Percentiles rank a stretch among this genome's conserved stretches.
These are phyloP conservation scores for Aegotheles bennettii DNA, from an alignment of 2,113 vertebrate genomes.

Conservation along the genomic window DNA sequence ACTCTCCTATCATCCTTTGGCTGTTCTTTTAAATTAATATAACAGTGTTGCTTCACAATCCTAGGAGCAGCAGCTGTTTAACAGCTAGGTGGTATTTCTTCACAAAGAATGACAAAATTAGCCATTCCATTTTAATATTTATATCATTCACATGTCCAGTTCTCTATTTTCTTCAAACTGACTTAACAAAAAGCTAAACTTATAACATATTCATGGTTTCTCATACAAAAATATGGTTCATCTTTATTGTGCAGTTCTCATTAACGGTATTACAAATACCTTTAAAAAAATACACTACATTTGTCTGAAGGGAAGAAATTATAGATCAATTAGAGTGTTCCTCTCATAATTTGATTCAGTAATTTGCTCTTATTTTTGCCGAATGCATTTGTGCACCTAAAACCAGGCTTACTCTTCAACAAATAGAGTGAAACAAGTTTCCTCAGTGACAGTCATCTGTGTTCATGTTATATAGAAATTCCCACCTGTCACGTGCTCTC, in stretches of 20 bases:
- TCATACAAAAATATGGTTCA: neutral
- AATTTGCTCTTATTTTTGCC: neutral
- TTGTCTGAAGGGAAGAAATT: neutral
- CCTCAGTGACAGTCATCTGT: neutral
- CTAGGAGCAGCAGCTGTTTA: neutral
- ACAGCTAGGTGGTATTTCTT: neutral
- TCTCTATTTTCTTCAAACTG: neutral
- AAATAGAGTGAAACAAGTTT: neutral
- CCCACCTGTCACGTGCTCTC: neutral
- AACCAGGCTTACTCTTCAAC: neutral
- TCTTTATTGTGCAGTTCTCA: neutral
- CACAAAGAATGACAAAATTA: neutral
- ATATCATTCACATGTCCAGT: neutral
- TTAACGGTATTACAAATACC: neutral
- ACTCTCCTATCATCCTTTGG: neutral
- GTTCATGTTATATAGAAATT: neutral
- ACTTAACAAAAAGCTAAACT: neutral
- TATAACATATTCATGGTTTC: neutral
- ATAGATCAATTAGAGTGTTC: neutral
- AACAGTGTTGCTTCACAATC: neutral
- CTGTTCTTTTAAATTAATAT: neutral
- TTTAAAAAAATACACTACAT: neutral
- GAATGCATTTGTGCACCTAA: neutral
- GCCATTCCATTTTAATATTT: neutral
- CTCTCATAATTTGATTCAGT: neutral